Evolutionary conservation across 2,113 vertebrate species (phyloP), one percentile per base, ranked within the genome.

Genomic region (Lophotis ruficrista): DNA sequence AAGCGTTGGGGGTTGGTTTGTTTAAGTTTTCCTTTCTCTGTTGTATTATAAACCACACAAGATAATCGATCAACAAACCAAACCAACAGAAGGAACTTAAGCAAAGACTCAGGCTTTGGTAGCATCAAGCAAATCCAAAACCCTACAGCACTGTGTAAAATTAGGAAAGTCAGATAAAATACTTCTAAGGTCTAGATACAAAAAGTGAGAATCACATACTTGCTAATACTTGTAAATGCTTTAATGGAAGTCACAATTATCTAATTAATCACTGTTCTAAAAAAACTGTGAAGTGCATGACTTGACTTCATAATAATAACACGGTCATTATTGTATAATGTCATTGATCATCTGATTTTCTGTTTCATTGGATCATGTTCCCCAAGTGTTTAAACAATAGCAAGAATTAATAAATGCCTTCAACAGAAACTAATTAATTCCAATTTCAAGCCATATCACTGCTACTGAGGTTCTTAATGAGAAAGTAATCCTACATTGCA

Each of bases 341-440:
- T 90, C 57, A 76, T 13, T 61, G 71, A 85, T 69, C 57, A 83
- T 50, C 43, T 75, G 72, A 93, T 92, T 73, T 95, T 93, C 53
- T 80, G 50, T 87, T 94, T 80, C 89, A 84, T 2, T 75, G 68
- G 64, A 81, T 87, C 22, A 43, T 50, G 56, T 75, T 87, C 35
- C 23, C 33, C 24, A 78, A 91, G 60, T 43, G 94, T 60, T 94
- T 82, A 70, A 86, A 66, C 60, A 86, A 83, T 9, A 56, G 30
- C 17, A 82, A 73, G 73, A 94, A 86, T 81, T 83, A 95, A 15
- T 71, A 83, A 86, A 31, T 31, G 35, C 22, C n/a, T 89, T 91
- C 38, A 75, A 79, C 12, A 79, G 61, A 91, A 94, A 87, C 3
- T 0, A 93, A 93, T 81, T 81, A 30, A 84, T 91, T 87, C 78